Conservation (phyloP, 2,888 invertebrate species). For the Chaetoderma sp. region DNA sequence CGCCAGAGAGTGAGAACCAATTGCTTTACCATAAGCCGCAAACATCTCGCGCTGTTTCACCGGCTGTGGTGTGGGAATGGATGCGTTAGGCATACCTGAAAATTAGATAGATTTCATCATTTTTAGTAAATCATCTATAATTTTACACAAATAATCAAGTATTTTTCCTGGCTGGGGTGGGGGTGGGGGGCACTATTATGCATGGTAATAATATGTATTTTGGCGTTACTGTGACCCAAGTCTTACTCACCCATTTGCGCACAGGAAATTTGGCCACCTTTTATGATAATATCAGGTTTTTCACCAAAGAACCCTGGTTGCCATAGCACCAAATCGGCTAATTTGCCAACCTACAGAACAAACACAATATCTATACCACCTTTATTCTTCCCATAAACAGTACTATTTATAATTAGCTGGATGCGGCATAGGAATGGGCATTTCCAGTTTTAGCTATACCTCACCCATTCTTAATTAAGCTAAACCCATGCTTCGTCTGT, state of each 20-base stretch:
- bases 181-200: too few species aligned
- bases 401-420: background rate
- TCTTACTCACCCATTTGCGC: slow-evolving; percentile 60
- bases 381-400: background rate
- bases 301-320: slow-evolving; percentile 66
- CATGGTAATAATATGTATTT: background rate
- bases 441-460: too few species aligned
- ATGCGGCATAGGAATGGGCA: too few species aligned
- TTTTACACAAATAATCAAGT: too few species aligned
- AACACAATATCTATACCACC: background rate
- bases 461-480: too few species aligned
- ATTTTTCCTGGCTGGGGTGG: too few species aligned
- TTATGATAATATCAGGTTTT: slow-evolving; percentile 65
- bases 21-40: slow-evolving; percentile 60
- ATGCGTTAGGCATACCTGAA: slow-evolving; percentile 65
- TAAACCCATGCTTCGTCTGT: too few species aligned
- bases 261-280: slow-evolving; percentile 66
- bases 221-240: background rate
- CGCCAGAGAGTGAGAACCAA: slow-evolving; percentile 55
- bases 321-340: slow-evolving; percentile 67
- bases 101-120: background rate
- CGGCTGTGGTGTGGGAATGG: slow-evolving; percentile 65
- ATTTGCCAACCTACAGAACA: slow-evolving; percentile 51
- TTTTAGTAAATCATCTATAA: background rate
- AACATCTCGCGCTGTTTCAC: slow-evolving; percentile 64